These are phyloP conservation scores for Punctoribates punctum DNA, from an alignment of 2,888 invertebrate genomes.

Conservation along the genomic window DNA sequence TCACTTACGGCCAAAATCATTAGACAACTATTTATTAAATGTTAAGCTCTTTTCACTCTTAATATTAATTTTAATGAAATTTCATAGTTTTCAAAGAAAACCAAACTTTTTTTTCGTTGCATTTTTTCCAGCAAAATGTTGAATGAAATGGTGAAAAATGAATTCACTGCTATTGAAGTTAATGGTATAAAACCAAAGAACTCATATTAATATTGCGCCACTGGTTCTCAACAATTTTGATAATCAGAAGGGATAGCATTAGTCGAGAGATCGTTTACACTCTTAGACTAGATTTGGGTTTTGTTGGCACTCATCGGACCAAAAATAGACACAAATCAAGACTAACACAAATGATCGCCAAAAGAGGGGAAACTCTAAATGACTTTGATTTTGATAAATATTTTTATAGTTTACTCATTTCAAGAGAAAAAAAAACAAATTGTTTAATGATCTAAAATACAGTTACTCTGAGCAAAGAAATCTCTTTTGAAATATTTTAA, in stretches of 20 bases:
- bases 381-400: slow-evolving; percentile 36
- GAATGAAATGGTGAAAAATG: slow-evolving; percentile 33
- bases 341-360: not conserved
- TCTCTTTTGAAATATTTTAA: not conserved
- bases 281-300: not conserved
- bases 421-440: not conserved
- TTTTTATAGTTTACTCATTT: slow-evolving; percentile 24
- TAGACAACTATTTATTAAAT: slow-evolving; percentile 1
- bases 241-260: slow-evolving; percentile 19
- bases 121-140: slow-evolving; percentile 41
- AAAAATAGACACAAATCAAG: not conserved
- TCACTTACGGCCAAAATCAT: not conserved
- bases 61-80: slow-evolving; percentile 4
- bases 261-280: slow-evolving; percentile 14
- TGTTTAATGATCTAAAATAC: slow-evolving; percentile 31
- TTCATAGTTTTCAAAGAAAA: not conserved
- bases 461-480: not conserved
- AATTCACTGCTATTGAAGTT: not conserved
- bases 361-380: not conserved
- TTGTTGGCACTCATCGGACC: slow-evolving; percentile 19
- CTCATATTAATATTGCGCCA: slow-evolving; percentile 32
- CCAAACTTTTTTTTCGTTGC: not conserved
- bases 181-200: slow-evolving; percentile 24
- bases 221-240: slow-evolving; percentile 33
- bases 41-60: not conserved